Percentiles rank a stretch among this genome's conserved stretches.
phyloP scores from a whole-genome alignment of 2,888 invertebrate species.

The Actias luna region DNA sequence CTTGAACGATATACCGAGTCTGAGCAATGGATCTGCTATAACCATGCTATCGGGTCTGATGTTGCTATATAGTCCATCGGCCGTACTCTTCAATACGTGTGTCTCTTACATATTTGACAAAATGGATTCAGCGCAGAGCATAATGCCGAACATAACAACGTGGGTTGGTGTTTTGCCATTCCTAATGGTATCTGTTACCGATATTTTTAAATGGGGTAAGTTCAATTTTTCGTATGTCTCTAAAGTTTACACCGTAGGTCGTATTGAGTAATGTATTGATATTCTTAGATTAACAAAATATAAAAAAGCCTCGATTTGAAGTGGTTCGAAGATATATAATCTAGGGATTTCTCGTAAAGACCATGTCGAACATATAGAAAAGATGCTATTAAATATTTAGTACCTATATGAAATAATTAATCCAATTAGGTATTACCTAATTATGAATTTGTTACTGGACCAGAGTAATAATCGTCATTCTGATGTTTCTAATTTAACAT shows the following conservation, averaged over 20 bases:
- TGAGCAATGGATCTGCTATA: constrained; percentile 86
- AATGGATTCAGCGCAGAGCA: constrained; percentile 90
- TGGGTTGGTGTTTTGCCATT: constrained; percentile 89
- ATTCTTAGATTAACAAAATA: no score
- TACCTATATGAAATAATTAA: no score
- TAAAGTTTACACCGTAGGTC: no score
- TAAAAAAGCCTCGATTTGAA: no score
- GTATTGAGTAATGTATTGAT: no score
- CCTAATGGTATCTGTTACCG: constrained; percentile 85
- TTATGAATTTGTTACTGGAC: not conserved
- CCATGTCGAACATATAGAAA: no score
- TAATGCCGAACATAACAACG: constrained; percentile 88
- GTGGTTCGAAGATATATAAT: no score
- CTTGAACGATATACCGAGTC: constrained; percentile 86
- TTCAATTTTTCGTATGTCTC: constrained; percentile 18
- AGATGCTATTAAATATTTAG: no score
- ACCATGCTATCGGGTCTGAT: constrained; percentile 85
- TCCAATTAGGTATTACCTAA: no score
- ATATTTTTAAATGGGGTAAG: constrained; percentile 87
- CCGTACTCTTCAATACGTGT: constrained; percentile 88
- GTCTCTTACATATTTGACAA: constrained; percentile 91
- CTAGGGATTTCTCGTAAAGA: no score
- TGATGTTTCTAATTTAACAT: constrained; percentile 1
- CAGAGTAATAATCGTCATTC: not conserved
- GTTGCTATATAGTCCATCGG: constrained; percentile 87